Evolutionary conservation across 1,140 invertebrate species (phyloP), one percentile per base, ranked within the genome.

Genomic region (Lineus longissimus): DNA sequence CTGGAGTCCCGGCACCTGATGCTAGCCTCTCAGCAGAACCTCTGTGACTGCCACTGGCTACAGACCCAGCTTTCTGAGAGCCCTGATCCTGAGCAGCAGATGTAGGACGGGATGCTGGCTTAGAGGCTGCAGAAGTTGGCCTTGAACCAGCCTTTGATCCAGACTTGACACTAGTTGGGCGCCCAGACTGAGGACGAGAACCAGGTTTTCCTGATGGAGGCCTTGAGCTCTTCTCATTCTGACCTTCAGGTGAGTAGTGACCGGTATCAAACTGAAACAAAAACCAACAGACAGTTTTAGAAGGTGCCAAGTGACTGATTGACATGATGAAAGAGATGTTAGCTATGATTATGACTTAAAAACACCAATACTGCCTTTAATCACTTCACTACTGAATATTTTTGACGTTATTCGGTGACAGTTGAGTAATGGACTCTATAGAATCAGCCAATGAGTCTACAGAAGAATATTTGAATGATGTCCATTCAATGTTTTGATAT

Each of bases 131-230:
- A 59, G 74, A 76, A 29, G 66, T 60, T 62, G 74, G 74, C 23
- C 74, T 51, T 31, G 72, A 74, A 23, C 62, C 68, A 51, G 67
- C 40, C 45, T 68, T 74, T 57, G 66, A 68, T 11, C 69, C 69
- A 27, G 55, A 57, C 23, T 19, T 27, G 25, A n/a, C 19, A 23
- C 47, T 51, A 7, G 47, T 27, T 51, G 47, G 33, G 15, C 33
- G 33, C 6, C 33, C 47, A 23, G 47, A 51, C 25, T 19, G n/a
- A 23, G 47, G 47, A 7, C 47, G 47, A n/a, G 47, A 51, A 9
- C 6, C n/a, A 23, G 47, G n/a, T 51, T 51, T 51, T 27, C 47
- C 47, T 19, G 47, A 51, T n/a, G 47, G 19, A 23, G 47, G 47
- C n/a, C 47, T 6, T 7, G 47, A 51, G 36, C 17, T 55, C 19